Evolutionary conservation across 2,888 invertebrate species (phyloP), one percentile per base, ranked within the genome.

Genomic region (Lasioglossum morio): DNA sequence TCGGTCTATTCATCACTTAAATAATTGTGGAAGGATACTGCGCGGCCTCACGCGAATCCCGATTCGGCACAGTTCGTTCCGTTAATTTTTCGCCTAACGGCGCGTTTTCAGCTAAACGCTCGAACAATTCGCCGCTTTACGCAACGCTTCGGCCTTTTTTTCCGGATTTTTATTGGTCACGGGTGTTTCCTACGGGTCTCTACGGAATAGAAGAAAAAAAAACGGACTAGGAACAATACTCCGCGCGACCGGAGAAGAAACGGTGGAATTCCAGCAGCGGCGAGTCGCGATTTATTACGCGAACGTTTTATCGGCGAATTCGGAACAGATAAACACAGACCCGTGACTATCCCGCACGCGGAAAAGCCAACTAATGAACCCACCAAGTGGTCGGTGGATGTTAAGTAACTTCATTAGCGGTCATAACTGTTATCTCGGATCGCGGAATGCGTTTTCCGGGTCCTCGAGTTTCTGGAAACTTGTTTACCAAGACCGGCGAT

Each of bases 21-120:
- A 53, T n/a, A 10, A n/a, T 53, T 10, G 23, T n/a, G 10, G 23
- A 8, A 53, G 53, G 53, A 53, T 53, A 53, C 53, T n/a, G n/a
- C n/a, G 23, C 3, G 8, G n/a, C 10, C 72, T 16, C 4, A 0
- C 34, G 8, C 23, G 14, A 19, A 23, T 27, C 60, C 1, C 1
- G 16, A 27, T 70, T 23, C 23, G 46, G 14, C 46, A 43, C 60
- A 27, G 43, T 60, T 34, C 63, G 27, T 63, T 82, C 72, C 40
- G 70, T 27, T 53, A 16, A 43, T 78, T 82, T 73, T 81, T 76
- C 53, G 34, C n/a, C 16, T 77, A 69, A 73, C 69, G 82, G 70
- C 69, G 74, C 74, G 43, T 63, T 82, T 76, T 63, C 72, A 10
- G 40, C 40, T 40, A 30, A 72, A 82, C 75, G 63, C 48, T 72